These are phyloP conservation scores for Anniella stebbinsi DNA, from an alignment of 2,797 vertebrate species.

Conservation along the genomic window DNA sequence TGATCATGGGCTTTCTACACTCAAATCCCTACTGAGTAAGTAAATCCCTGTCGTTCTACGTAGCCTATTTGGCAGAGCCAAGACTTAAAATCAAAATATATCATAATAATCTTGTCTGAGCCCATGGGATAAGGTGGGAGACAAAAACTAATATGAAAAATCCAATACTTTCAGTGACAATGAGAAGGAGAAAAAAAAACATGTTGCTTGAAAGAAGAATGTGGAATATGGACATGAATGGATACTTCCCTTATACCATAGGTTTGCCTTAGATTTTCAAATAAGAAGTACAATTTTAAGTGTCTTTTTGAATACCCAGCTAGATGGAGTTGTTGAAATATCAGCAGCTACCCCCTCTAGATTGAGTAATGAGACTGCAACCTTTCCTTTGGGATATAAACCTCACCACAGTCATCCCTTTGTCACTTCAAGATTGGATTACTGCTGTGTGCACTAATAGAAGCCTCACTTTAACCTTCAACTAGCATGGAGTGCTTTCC, in stretches of 20 bases:
- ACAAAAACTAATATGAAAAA: background rate
- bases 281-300: conserved; percentile 38
- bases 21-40: background rate
- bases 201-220: conserved; percentile 41
- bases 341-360: conserved; percentile 49
- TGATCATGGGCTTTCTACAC: background rate
- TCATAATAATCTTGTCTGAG: background rate
- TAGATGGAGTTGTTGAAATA: conserved; percentile 54
- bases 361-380: conserved; percentile 14
- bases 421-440: conserved; percentile 45
- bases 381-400: conserved; percentile 40
- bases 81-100: background rate
- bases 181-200: background rate
- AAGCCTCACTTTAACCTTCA: conserved; percentile 41
- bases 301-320: conserved; percentile 41
- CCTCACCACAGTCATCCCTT: conserved; percentile 43
- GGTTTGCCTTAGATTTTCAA: conserved; percentile 40
- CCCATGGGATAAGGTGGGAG: background rate
- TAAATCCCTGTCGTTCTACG: background rate
- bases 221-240: background rate
- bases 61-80: background rate
- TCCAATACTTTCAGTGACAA: background rate
- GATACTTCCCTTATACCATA: conserved; percentile 13
- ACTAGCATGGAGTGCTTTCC: conserved; percentile 49
- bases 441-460: conserved; percentile 50